phyloP scores from a whole-genome alignment of 2,113 vertebrate species.

The Physeter macrocephalus region DNA sequence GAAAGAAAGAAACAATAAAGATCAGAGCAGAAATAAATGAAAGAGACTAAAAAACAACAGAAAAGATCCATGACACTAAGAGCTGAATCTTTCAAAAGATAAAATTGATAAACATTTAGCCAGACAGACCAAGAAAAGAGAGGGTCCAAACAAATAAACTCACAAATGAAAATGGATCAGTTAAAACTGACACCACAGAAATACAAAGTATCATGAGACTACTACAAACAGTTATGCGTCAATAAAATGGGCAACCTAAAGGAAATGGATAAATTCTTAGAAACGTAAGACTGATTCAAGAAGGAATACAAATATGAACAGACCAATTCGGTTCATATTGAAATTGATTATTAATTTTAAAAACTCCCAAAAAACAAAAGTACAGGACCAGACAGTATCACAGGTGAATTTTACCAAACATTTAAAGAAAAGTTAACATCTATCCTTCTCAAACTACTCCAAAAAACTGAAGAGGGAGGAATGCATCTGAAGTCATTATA shows the following conservation, averaged over 20 bases:
- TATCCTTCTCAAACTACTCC: neutral
- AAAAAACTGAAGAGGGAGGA: neutral
- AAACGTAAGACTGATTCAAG: neutral
- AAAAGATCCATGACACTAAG: neutral
- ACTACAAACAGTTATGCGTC: neutral
- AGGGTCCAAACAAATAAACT: neutral
- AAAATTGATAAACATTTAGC: neutral
- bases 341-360: neutral
- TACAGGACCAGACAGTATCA: neutral
- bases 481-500: neutral
- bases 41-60: neutral
- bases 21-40: neutral
- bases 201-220: neutral
- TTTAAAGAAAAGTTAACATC: neutral
- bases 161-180: neutral
- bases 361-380: neutral
- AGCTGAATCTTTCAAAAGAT: neutral
- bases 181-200: neutral
- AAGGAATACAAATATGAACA: neutral
- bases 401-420: neutral
- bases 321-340: neutral
- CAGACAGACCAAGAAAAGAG: neutral
- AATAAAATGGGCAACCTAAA: neutral
- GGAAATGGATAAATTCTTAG: neutral
- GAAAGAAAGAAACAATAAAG: neutral